These are phyloP conservation scores for Scortum barcoo DNA, from an alignment of 2,113 vertebrate species.

Conservation along the genomic window DNA sequence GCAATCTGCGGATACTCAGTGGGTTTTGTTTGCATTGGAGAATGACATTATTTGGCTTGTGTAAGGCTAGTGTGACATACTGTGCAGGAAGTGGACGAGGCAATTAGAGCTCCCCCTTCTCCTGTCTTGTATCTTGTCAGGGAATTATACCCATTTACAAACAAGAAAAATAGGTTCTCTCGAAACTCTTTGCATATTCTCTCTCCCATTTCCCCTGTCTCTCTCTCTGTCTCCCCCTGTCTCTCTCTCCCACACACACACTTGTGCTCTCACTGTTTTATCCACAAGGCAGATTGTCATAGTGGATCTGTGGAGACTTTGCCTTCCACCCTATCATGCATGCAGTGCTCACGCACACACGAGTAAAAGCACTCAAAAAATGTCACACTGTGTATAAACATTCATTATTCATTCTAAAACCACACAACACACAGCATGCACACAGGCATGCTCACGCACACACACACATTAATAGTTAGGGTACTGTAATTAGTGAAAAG, in stretches of 20 bases:
- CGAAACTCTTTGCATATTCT: conserved; percentile 24
- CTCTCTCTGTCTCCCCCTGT: not conserved
- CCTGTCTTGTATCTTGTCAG: conserved; percentile 45
- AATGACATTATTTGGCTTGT: conserved; percentile 21
- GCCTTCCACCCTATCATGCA: conserved; percentile 44
- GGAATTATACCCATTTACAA: conserved; percentile 35
- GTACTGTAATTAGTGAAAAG: conserved; percentile 56
- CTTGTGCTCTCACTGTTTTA: conserved; percentile 8
- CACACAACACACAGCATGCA: conserved; percentile 6
- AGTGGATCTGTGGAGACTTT: conserved; percentile 47
- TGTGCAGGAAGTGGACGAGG: conserved; percentile 7
- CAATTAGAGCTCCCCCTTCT: conserved; percentile 34
- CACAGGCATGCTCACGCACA: not conserved
- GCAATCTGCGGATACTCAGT: not conserved
- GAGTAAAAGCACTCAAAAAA: conserved; percentile 42
- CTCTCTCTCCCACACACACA: not conserved
- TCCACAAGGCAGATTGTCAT: conserved; percentile 59
- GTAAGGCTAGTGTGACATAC: conserved; percentile 5
- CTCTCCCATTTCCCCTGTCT: not conserved
- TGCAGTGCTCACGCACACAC: conserved; percentile 26
- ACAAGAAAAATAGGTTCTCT: conserved; percentile 32
- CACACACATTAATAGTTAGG: not conserved
- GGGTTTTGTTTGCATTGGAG: conserved; percentile 24
- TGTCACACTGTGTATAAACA: conserved; percentile 58
- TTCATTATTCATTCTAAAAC: conserved; percentile 64